Evolutionary conservation across 2,113 vertebrate species (phyloP), one percentile per base, ranked within the genome.

Genomic region (Nesoenas mayeri): DNA sequence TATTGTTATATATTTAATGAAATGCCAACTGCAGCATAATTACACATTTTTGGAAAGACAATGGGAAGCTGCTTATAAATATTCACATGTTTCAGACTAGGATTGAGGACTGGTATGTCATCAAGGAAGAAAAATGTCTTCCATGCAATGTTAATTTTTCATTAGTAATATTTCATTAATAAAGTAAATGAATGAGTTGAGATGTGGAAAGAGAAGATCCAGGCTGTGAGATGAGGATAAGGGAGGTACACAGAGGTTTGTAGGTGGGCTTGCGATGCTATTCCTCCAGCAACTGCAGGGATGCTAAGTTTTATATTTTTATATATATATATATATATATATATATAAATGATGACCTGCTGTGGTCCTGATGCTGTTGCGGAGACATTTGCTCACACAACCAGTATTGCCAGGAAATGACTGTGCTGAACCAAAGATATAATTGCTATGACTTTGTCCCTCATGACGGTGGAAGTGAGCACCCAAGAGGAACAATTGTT

Each of bases 21-120:
- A 91, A 94, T 60, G 60, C 67, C 67, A 83, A 82, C 82, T 79
- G 71, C 58, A 79, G 88, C 56, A 66, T 47, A 77, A 87, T 85
- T 85, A 31, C 10, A 64, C 12, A 24, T 65, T 93, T 91, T 79
- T 92, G n/a, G 65, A 77, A 75, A 94, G 88, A 94, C 79, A 94
- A 82, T 21, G 64, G 40, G 61, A 89, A 97, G 25, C 32, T 73
- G 47, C 36, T 91, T 51, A 85, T 79, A 94, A 89, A 89, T 91
- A 96, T 94, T 79, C 94, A 91, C 73, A 56, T 19, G 10, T 87
- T 91, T 88, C 54, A 82, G 51, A 67, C 38, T 65, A 67, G 54
- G 34, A 47, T 11, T 84, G 82, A 86, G 73, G 48, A 61, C 31
- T 58, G 20, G 48, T 79, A 69, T 75, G 67, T 16, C 70, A 77